These are phyloP conservation scores for Hormaphis cornu DNA, from an alignment of 1,140 invertebrate genomes.

Conservation along the genomic window DNA sequence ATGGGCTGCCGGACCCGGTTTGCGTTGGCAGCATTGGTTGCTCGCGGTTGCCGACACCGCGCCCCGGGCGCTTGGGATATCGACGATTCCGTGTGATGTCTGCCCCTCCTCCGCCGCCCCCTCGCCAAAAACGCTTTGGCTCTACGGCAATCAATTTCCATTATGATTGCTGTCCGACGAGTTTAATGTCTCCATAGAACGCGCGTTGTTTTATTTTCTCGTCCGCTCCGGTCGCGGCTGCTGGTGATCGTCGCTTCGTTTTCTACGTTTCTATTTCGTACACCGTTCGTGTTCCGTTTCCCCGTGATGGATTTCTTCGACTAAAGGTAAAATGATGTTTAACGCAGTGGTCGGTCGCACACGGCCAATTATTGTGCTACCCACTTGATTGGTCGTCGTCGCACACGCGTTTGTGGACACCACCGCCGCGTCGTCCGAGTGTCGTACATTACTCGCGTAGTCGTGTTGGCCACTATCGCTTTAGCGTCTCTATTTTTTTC, in stretches of 20 bases:
- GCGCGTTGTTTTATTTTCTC: not conserved
- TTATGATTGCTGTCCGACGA: constrained; percentile 26
- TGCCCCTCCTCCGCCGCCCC: not conserved
- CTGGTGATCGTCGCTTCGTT: not conserved
- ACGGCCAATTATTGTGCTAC: no score
- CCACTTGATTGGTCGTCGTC: not conserved
- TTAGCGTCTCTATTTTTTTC: no score
- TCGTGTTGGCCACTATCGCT: no score
- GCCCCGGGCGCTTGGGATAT: not conserved
- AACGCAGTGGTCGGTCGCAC: not conserved
- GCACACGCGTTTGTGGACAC: no score
- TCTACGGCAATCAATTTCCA: constrained; percentile 11
- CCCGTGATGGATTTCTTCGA: not conserved
- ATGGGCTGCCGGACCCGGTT: no score
- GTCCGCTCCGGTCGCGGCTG: not conserved
- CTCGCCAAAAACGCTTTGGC: not conserved
- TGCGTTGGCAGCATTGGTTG: not conserved
- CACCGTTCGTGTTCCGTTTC: not conserved
- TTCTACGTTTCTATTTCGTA: not conserved
- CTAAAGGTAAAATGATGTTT: constrained; percentile 6
- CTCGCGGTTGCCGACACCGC: not conserved
- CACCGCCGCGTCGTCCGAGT: not conserved
- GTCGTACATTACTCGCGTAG: not conserved
- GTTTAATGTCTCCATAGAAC: no score
- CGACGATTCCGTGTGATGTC: not conserved